Evolutionary conservation across 2,797 vertebrate genomes (phyloP), one percentile per base, ranked within the genome.

Genomic region (Rhynchonycteris naso): DNA sequence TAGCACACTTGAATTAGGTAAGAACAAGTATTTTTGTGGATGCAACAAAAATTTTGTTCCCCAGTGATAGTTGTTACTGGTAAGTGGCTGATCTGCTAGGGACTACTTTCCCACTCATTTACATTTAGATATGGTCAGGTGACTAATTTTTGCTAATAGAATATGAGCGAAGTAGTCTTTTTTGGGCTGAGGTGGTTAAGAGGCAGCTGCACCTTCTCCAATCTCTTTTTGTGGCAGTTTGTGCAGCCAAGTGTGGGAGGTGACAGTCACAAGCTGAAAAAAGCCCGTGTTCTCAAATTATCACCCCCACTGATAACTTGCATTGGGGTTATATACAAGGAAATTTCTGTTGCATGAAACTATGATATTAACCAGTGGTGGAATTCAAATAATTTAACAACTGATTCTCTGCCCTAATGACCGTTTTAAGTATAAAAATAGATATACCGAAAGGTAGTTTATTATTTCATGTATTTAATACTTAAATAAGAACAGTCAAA

Each of bases 281-380:
- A 68, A 88, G 12, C 33, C 43, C 30, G 4, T 84, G 21, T 91
- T 52, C 30, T 89, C 7, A 24, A 86, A 56, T 71, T 6, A 43
- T 7, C 5, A 16, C 24, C 56, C 7, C 28, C 9, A 33, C 10
- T 47, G 33, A 58, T 52, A 59, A 22, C 33, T 81, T 63, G 6
- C 15, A 56, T 15, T 88, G 61, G 66, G 52, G 56, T 88, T 93
- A 21, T 78, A 33, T 21, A 38, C 16, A 65, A 59, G 85, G 84
- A 86, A 68, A 91, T 26, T 85, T 72, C 22, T 82, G 28, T 74
- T 91, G 63, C 79, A 30, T 61, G 91, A 91, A 89, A 92, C 26
- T 14, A 35, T 71, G 35, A 80, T 58, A 69, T 79, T 43, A 43
- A 43, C 43, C 43, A 43, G 43, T 43, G 43, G 43, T 43, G 43